Base-by-base conservation (phyloP, 2,113 vertebrate species). In the Aplodontia rufa region DNA sequence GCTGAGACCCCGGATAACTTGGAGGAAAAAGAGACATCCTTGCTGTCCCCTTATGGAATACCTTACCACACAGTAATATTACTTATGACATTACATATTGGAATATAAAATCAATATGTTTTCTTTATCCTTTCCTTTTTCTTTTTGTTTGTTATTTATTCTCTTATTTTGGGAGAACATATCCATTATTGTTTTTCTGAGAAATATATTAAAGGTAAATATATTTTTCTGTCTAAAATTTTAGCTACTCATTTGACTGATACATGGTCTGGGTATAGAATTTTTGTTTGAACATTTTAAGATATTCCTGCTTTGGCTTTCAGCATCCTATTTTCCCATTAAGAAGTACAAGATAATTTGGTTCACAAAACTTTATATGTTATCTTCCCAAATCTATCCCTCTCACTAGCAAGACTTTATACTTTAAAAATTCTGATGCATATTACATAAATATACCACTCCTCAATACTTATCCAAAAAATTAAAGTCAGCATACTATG, bases 201-300 rank as follows among this genome's bases (percentile, higher is more conserved):
- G 14, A 86, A 86, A 81, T 66, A 81, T 30, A 90, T 74, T 26
- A 69, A 19, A 87, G 32, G 49, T 80, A 75, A 90, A 81, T 42
- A n/a, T 84, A 49, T 89, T 84, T 84, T 95, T 60, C 35, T 88
- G 16, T 42, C 35, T 84, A 51, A 51, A 76, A 86, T 96, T 90
- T 80, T 55, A 81, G 68, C 55, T 37, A 75, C 47, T 86, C 60
- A 22, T 49, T 74, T 71, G 40, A 49, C 40, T 22, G 40, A 58
- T 62, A 32, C 60, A 76, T 91, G 45, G 30, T 20, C n/a, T 82
- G 17, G 12, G 37, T 83, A 82, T 37, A 58, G 82, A 62, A 81
- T 75, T 78, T 71, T 69, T 47, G 45, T 62, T n/a, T 68, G 30
- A 72, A 87, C 20, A n/a, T 87, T 81, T 91, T 42, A 90, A 53